Evolutionary conservation across 1,140 invertebrate genomes (phyloP), one percentile per base, ranked within the genome.

Genomic region (Bactericera cockerelli): DNA sequence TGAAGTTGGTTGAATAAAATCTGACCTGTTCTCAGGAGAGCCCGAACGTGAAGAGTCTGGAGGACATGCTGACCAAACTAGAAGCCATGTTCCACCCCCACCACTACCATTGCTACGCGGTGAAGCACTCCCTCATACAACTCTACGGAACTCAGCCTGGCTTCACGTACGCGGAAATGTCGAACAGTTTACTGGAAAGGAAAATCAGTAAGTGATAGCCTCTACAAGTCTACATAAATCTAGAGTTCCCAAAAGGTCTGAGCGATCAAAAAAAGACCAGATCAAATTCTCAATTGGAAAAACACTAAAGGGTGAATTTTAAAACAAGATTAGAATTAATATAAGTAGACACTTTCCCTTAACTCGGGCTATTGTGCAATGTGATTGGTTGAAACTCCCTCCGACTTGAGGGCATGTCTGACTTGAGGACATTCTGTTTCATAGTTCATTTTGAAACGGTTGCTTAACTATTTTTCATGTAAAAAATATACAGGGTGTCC

Each of bases 71-170:
- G 3, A 74, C 74, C 14, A 82, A 82, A 49, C 66, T 84, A 19
- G 73, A 76, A 22, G 79, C 77, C 22, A 78, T 87, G 63, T 70
- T 90, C 38, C 87, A 90, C 72, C 80, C 81, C 0, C 82, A 87
- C 67, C 87, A 91, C 70, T 89, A 87, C 68, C 84, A 87, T 65
- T 77, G 85, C 61, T 86, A 85, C 64, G 79, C 81, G 2, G 75
- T 89, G 13, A 83, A 84, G 64, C 88, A 91, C 70, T 85, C 85
- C 0, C 70, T 91, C 31, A 75, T 89, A 19, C 87, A 90, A 66
- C 66, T 90, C 2, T 84, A 84, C 66, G 83, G 82, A 13, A 75
- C 81, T 61, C 79, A 83, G 62, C 69, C 73, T 21, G 79, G 76
- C 24, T 79, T 79, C 63, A 71, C 75, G 57, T 68, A 75, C n/a